Evolutionary conservation across 1,140 invertebrate species (phyloP).

Genomic region (Sitobion miscanthi): DNA sequence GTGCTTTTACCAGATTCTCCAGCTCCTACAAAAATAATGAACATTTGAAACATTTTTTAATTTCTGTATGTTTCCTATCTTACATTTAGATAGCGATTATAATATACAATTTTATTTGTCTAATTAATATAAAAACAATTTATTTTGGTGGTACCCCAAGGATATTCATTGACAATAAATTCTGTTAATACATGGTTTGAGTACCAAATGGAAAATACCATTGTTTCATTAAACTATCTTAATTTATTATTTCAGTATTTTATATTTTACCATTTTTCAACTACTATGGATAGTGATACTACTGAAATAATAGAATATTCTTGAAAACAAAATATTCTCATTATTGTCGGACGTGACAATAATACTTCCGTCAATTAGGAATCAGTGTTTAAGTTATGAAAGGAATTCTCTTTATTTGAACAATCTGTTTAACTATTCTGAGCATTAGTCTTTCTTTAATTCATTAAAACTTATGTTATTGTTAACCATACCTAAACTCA

Average conservation of each 20-base stretch:
- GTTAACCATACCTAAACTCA: conserved; percentile 37
- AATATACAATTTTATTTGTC: neutral
- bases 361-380: conserved; percentile 51
- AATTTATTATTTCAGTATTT: conserved; percentile 32
- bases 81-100: neutral
- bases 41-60: neutral
- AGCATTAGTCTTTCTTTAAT: conserved; percentile 46
- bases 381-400: conserved; percentile 30
- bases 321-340: conserved; percentile 27
- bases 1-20: conserved; percentile 99
- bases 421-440: conserved; percentile 33
- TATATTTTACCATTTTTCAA: neutral
- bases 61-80: neutral
- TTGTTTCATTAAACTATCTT: conserved; percentile 46
- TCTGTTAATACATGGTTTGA: neutral
- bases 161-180: neutral
- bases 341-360: conserved; percentile 29
- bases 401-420: conserved; percentile 20
- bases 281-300: conserved; percentile 20
- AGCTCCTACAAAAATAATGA: conserved; percentile 69
- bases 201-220: neutral
- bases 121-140: neutral
- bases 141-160: neutral
- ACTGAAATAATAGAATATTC: conserved; percentile 47
- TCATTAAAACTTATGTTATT: conserved; percentile 42